Percentiles rank a stretch among this genome's conserved stretches.
These are phyloP conservation scores for Drosophila kanekoi DNA, from an alignment of 2,888 invertebrate species.

Conservation along the genomic window DNA sequence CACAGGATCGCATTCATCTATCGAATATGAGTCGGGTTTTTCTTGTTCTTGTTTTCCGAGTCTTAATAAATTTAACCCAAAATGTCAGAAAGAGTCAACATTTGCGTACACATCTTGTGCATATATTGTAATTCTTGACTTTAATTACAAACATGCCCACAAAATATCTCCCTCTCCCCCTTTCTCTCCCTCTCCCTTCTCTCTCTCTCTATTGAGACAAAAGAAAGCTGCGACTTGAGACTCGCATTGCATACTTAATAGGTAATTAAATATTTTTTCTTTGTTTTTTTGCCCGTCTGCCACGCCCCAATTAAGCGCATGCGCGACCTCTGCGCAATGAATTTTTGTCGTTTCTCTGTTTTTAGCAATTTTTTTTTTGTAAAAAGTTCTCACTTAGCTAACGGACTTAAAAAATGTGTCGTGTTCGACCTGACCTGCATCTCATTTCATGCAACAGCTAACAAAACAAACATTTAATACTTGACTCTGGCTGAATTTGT, in stretches of 20 bases:
- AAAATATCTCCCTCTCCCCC: conserved; percentile 5
- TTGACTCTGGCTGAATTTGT: conserved; percentile 36
- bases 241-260: conserved; percentile 54
- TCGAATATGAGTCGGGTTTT: conserved; percentile 8
- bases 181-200: not conserved
- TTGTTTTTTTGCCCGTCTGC: conserved; percentile 29
- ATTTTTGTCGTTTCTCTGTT: not conserved
- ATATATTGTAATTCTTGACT: conserved; percentile 15
- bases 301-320: conserved; percentile 63
- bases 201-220: not conserved
- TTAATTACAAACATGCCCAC: conserved; percentile 51
- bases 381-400: conserved; percentile 12
- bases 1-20: not conserved
- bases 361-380: conserved; percentile 1
- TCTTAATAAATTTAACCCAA: conserved; percentile 66
- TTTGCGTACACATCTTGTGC: conserved; percentile 9
- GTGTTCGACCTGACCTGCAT: conserved; percentile 62
- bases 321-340: too few relatives aligned
- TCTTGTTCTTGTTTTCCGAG: conserved; percentile 8
- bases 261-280: conserved; percentile 53
- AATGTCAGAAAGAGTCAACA: conserved; percentile 61
- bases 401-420: conserved; percentile 26
- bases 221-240: conserved; percentile 19
- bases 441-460: conserved; percentile 59
- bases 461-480: conserved; percentile 39